These are phyloP conservation scores for Pollenia griseotomentosa DNA, from an alignment of 2,888 invertebrate species.

Conservation along the genomic window DNA sequence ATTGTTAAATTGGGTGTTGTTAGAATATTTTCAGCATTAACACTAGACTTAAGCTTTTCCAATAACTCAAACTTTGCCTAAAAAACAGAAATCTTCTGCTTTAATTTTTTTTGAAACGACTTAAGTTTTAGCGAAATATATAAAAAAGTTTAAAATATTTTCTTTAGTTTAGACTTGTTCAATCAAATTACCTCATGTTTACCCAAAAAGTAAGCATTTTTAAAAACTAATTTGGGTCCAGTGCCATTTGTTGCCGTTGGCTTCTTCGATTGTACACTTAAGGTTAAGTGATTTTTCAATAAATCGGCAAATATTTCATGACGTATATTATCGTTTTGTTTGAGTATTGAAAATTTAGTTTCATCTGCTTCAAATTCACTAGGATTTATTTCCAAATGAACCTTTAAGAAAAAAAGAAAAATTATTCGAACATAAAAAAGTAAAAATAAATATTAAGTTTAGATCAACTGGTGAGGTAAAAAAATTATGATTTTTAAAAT, in stretches of 20 bases:
- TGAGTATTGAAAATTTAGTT: conserved; percentile 86
- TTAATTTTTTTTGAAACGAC: too few species aligned
- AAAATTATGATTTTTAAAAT: too few species aligned
- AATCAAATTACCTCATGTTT: conserved; percentile 89
- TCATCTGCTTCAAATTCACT: conserved; percentile 87
- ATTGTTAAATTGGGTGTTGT: conserved; percentile 87
- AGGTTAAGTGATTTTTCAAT: conserved; percentile 87
- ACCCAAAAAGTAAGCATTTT: conserved; percentile 88
- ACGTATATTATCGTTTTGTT: conserved; percentile 88
- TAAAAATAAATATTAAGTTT: not conserved
- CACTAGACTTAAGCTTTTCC: conserved; percentile 86
- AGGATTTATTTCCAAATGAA: conserved; percentile 93
- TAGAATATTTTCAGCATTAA: conserved; percentile 85
- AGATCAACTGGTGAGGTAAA: too few species aligned
- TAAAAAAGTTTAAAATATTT: not conserved
- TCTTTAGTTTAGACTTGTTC: not conserved
- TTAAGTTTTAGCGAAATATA: too few species aligned
- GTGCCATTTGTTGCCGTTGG: conserved; percentile 67
- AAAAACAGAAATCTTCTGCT: conserved; percentile 43
- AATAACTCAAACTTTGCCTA: conserved; percentile 90
- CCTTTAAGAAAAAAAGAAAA: conserved; percentile 84
- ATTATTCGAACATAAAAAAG: not conserved
- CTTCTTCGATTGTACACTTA: conserved; percentile 76
- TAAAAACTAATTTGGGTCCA: conserved; percentile 85
- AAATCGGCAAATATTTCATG: conserved; percentile 92